Conservation (phyloP, 2,888 invertebrate genomes). For the Muschampia plurimacula region DNA sequence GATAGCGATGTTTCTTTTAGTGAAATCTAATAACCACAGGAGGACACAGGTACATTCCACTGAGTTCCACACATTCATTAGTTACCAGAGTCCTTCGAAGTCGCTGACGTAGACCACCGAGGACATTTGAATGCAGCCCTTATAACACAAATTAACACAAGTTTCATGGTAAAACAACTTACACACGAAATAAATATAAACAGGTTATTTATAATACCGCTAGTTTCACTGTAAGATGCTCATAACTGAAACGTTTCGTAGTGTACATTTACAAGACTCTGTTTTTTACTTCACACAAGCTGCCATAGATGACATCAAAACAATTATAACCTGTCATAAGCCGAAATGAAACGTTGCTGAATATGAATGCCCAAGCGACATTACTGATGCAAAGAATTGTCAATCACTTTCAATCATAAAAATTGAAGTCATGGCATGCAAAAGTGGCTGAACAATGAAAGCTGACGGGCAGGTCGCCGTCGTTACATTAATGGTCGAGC, state of each 20-base stretch:
- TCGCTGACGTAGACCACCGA: too few species aligned
- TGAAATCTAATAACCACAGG: too few species aligned
- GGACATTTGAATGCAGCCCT: too few species aligned
- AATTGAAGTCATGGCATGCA: conserved; percentile 64
- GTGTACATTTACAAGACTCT: neutral
- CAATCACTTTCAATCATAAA: conserved; percentile 59
- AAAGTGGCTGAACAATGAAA: conserved; percentile 73
- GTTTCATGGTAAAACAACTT: too few species aligned
- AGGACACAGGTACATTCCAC: too few species aligned
- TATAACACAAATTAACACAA: too few species aligned
- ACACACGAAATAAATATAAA: too few species aligned
- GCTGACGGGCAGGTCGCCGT: conserved; percentile 66
- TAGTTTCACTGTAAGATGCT: too few species aligned
- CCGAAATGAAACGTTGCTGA: conserved; percentile 19
- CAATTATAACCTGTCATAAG: conserved; percentile 29
- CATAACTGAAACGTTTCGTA: neutral
- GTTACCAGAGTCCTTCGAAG: too few species aligned
- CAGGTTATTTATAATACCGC: too few species aligned
- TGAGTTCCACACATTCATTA: too few species aligned
- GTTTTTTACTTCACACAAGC: conserved; percentile 3
- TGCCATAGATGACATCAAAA: conserved; percentile 17
- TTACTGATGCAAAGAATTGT: conserved; percentile 49
- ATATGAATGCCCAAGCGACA: conserved; percentile 29
- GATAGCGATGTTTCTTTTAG: too few species aligned
- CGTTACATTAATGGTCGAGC: conserved; percentile 65